Evolutionary conservation across 2,888 invertebrate species (phyloP), one percentile per base, ranked within the genome.

Genomic region (Clusia tigrina): DNA sequence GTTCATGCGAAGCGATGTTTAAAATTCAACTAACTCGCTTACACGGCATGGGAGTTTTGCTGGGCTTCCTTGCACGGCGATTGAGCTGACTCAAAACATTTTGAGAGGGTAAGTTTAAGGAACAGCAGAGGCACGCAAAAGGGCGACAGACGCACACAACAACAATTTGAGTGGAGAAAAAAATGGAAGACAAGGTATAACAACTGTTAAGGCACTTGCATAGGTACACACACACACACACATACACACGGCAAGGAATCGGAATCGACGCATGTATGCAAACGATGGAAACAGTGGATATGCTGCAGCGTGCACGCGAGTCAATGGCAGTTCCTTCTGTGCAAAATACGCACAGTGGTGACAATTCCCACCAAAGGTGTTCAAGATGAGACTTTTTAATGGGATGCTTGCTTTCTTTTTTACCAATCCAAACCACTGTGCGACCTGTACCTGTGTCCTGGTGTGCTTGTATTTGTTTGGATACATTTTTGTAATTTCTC

Each of bases 11-110:
- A 48, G 22, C 48, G 48, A 2, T 18, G 48, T 20, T 18, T 48
- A 48, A 48, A 48, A 48, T 22, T 48, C 48, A 48, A 48, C 48
- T 48, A 48, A 48, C 22, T 48, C 20, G 6, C 18, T 48, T 22
- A 9, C 5, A 48, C 22, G 48, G 20, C 22, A 20, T 48, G 15
- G 48, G 48, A 48, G 18, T 15, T 42, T 15, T 42, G 9, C 42
- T 17, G 9, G 9, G 42, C 9, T 6, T 42, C n/a, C 15, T n/a
- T 42, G n/a, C 42, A 5, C 32, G 5, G 48, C 18, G 15, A 20
- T 48, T 48, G 48, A 42, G 42, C 42, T 3, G n/a, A 48, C 18
- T 20, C 20, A 20, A 20, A 9, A 20, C 2, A 48, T 20, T 48
- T 20, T 15, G 42, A 32, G 32, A 32, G 42, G 42, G 48, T 48